Evolutionary conservation across 2,113 vertebrate genomes (phyloP).

Genomic region (Pterocles orientalis): DNA sequence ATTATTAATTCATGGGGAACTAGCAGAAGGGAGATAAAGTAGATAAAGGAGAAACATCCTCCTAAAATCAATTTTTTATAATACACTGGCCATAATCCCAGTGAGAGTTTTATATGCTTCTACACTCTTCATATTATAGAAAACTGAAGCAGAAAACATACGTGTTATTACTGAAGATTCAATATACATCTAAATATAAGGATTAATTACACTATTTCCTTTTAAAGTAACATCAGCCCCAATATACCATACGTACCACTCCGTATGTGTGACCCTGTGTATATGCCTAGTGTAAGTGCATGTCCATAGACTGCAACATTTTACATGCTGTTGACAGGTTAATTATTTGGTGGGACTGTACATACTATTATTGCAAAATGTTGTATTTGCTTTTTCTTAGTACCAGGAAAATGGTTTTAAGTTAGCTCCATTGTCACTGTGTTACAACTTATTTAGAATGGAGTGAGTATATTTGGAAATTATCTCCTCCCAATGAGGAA

Average conservation of each 20-base stretch:
- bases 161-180: background rate
- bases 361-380: background rate
- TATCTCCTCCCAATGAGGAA: background rate
- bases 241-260: background rate
- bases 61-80: background rate
- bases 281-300: background rate
- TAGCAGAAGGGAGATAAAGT: background rate
- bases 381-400: background rate
- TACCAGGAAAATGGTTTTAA: background rate
- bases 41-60: background rate
- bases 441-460: background rate
- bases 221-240: background rate
- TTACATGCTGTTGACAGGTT: background rate
- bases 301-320: background rate
- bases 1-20: background rate
- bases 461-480: background rate
- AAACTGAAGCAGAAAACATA: background rate
- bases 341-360: background rate
- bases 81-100: background rate
- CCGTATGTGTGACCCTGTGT: fast-evolving
- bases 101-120: background rate
- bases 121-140: background rate
- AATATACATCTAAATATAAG: background rate
- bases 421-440: background rate
- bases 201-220: background rate